Evolutionary conservation across 2,888 invertebrate genomes (phyloP).

Genomic region (Hyposoter dolosus): DNA sequence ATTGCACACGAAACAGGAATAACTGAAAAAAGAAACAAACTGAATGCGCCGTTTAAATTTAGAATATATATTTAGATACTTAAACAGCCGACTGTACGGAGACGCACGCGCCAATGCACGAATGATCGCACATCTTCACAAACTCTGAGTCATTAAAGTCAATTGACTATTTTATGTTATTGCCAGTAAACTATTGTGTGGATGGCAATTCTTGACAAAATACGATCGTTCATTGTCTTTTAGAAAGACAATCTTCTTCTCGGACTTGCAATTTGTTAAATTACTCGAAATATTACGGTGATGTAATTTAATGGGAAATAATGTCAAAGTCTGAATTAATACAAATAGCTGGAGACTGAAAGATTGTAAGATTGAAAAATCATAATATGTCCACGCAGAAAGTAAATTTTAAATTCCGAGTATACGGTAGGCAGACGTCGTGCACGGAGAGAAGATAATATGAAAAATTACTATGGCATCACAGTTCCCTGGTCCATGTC

Average conservation of each 20-base stretch:
- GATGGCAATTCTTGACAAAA: not conserved
- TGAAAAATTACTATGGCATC: no score
- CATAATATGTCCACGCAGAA: not conserved
- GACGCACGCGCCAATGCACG: not conserved
- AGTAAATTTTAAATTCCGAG: not conserved
- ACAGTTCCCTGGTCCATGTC: no score
- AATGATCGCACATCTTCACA: not conserved
- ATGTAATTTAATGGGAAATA: no score
- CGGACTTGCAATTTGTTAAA: not conserved
- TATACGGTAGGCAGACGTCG: not conserved
- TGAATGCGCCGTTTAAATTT: not conserved
- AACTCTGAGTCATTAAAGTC: conserved; percentile 19
- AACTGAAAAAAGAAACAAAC: conserved; percentile 86
- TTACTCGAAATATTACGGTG: not conserved
- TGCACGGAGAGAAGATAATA: not conserved
- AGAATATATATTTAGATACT: conserved; percentile 23
- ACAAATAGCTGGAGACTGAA: not conserved
- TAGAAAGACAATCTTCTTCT: not conserved
- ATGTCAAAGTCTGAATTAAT: not conserved
- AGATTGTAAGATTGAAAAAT: not conserved
- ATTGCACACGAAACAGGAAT: conserved; percentile 96
- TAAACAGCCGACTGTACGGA: not conserved
- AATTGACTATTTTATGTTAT: conserved; percentile 16
- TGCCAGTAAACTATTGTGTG: conserved; percentile 3
- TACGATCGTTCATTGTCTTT: not conserved